Evolutionary conservation across 1,140 invertebrate species (phyloP).

Genomic region (Drosophila serrata): DNA sequence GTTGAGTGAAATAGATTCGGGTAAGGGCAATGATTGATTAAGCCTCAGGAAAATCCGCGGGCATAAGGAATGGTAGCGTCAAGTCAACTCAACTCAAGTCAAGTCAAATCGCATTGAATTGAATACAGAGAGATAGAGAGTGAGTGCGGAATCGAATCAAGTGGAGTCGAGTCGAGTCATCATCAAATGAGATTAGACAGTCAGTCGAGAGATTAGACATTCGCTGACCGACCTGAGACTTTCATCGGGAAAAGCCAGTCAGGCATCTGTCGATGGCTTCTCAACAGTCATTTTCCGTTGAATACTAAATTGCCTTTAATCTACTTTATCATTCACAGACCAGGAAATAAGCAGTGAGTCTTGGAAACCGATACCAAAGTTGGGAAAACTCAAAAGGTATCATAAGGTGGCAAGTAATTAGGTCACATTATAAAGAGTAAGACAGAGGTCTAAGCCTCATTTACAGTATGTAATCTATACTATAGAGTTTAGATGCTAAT

Average conservation of each 20-base stretch:
- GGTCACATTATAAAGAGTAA: neutral
- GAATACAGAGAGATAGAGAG: neutral
- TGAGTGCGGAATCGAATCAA: constrained; percentile 27
- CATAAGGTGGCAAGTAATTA: neutral
- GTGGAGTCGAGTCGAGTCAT: constrained; percentile 63
- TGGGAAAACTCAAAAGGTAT: neutral
- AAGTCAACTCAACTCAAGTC: constrained; percentile 16
- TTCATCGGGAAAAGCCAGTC: neutral
- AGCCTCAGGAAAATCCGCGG: constrained; percentile 9
- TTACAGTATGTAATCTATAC: no score
- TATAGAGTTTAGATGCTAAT: no score
- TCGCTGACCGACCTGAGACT: constrained; percentile 44
- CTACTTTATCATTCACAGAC: constrained; percentile 33
- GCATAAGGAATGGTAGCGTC: neutral
- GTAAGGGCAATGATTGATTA: constrained; percentile 64
- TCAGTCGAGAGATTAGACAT: constrained; percentile 50
- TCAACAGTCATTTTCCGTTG: constrained; percentile 37
- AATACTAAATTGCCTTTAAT: constrained; percentile 45
- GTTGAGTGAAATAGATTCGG: constrained; percentile 58
- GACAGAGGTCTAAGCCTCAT: neutral
- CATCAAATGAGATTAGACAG: constrained; percentile 70
- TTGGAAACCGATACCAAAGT: neutral
- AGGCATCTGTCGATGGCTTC: constrained; percentile 45
- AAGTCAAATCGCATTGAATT: constrained; percentile 23
- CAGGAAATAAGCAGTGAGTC: constrained; percentile 24